These are phyloP conservation scores for Drosophila repleta DNA, from an alignment of 1,140 invertebrate species.

Conservation along the genomic window DNA sequence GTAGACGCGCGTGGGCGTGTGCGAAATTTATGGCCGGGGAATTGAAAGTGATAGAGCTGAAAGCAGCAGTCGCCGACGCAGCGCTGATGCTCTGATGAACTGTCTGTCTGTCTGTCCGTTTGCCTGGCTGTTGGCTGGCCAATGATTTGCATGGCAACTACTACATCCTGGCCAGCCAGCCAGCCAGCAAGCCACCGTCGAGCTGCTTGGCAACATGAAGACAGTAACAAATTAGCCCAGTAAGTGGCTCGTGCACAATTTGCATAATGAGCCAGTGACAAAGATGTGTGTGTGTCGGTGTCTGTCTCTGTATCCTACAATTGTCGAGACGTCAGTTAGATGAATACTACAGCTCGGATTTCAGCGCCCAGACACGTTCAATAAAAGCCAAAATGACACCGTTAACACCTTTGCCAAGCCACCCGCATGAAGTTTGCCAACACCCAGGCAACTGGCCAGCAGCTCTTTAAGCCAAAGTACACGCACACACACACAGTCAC, in stretches of 20 bases:
- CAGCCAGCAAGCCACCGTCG: slow-evolving; percentile 20
- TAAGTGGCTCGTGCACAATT: slow-evolving; percentile 72
- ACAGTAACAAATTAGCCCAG: slow-evolving; percentile 78
- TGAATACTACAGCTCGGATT: slow-evolving; percentile 49
- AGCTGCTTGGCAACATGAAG: slow-evolving; percentile 73
- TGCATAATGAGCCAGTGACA: slow-evolving; percentile 80
- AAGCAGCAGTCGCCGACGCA: slow-evolving; percentile 48
- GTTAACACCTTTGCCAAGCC: slow-evolving; percentile 49
- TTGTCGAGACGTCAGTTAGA: slow-evolving; percentile 26
- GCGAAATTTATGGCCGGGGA: slow-evolving; percentile 79
- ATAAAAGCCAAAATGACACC: slow-evolving; percentile 57
- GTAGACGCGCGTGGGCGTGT: slow-evolving; percentile 40
- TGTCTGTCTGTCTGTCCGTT: slow-evolving; percentile 40
- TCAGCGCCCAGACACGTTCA: slow-evolving; percentile 38
- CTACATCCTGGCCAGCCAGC: slow-evolving; percentile 33
- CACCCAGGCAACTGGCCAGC: slow-evolving; percentile 6
- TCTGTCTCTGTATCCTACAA: slow-evolving; percentile 9
- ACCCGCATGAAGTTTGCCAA: slow-evolving; percentile 5
- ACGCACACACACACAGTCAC: slow-evolving; percentile 10
- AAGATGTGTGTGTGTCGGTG: slow-evolving; percentile 50
- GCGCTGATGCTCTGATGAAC: background rate
- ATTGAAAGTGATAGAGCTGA: slow-evolving; percentile 82
- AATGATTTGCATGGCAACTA: slow-evolving; percentile 38
- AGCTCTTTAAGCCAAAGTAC: slow-evolving; percentile 6
- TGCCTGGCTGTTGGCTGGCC: slow-evolving; percentile 41